Conservation (phyloP, 2,888 invertebrate species). For the Noctua janthina region DNA sequence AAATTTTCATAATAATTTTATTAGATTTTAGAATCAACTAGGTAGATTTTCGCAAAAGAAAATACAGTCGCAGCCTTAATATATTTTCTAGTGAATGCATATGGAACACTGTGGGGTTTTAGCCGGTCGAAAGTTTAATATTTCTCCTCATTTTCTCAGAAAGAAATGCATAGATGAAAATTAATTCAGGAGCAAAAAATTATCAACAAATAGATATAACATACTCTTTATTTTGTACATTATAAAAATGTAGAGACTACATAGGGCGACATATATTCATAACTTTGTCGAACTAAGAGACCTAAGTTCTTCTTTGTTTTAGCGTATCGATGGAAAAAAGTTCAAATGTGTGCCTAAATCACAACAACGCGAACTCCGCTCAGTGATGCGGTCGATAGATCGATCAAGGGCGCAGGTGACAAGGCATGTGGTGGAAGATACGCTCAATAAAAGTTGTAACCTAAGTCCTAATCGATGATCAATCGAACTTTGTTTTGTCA, state of each 20-base stretch:
- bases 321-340: neutral
- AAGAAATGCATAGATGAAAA: neutral
- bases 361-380: neutral
- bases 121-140: neutral
- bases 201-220: neutral
- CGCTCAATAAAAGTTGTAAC: neutral
- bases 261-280: neutral
- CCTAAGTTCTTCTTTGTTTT: neutral
- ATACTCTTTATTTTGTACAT: neutral
- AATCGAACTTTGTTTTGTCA: neutral
- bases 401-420: neutral
- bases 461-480: neutral
- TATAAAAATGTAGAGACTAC: neutral
- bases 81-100: neutral
- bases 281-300: neutral
- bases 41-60: neutral
- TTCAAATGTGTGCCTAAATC: neutral
- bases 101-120: neutral
- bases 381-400: neutral
- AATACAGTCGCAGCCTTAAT: neutral
- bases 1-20: slow-evolving; percentile 14
- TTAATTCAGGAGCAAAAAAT: neutral
- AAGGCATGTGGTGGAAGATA: neutral
- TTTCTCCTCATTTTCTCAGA: neutral
- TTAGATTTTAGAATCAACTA: neutral